A percentile compares a stretch with the other conserved stretches of the same genome.
Conservation (phyloP, 2,797 vertebrate genomes). For the Cossypha niveicapilla region DNA sequence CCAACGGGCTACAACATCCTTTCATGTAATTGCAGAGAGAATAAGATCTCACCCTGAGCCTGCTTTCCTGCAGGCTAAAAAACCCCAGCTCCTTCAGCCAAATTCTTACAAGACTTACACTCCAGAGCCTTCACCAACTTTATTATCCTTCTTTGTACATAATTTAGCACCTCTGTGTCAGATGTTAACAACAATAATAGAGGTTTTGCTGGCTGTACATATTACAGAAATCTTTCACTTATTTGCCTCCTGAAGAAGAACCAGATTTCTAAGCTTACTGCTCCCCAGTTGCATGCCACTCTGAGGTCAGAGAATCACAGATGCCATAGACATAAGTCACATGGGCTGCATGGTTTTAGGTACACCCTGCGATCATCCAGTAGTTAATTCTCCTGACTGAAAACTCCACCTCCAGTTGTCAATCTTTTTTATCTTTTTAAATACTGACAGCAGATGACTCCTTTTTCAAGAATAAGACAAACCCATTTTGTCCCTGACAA, state of each 20-base stretch:
- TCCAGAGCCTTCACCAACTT: background rate
- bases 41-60: background rate
- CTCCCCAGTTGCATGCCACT: background rate
- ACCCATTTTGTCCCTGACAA: background rate
- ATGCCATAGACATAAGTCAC: background rate
- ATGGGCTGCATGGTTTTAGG: background rate
- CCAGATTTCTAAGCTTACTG: background rate
- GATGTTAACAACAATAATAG: background rate
- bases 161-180: background rate
- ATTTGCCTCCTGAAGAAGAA: background rate
- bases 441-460: background rate
- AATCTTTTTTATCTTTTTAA: background rate
- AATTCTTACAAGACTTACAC: background rate
- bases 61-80: background rate
- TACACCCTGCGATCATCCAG: background rate
- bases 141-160: background rate
- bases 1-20: rapidly evolving
- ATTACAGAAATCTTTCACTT: background rate
- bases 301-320: background rate
- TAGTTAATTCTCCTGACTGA: background rate
- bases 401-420: background rate
- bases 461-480: background rate
- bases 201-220: background rate
- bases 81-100: no score
- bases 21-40: background rate